Base-by-base conservation (phyloP, 1,140 invertebrate species). In the Neoseiulus cucumeris region DNA sequence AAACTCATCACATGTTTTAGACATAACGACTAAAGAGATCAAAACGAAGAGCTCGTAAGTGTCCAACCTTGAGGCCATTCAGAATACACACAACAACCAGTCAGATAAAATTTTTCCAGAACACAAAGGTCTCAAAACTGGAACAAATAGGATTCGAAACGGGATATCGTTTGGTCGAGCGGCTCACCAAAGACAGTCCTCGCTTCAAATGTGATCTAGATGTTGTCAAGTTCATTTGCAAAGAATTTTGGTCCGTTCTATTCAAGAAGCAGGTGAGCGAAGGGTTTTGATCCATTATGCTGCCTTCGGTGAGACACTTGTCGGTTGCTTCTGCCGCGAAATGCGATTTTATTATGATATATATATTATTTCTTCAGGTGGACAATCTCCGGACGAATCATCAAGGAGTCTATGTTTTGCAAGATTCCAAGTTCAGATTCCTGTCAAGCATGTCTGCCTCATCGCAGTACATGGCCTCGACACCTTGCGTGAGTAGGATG, bases 351-450 rank as follows among this genome's bases (percentile, higher is more conserved):
- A 39, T 39, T 39, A 4, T 39, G 33, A 39, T 9, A 4, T 4
- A 39, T 6, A 39, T 9, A 9, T 6, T 39, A 6, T 9, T 39
- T 39, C 33, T 9, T 9, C 33, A 59, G 78, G 91, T 98, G 66
- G 94, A 98, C 74, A 98, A 97, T 77, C 78, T 98, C n/a, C 78
- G 93, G 70, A 98, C 95, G 17, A 98, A 98, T 78, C 92, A 98
- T 77, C 90, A 96, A 77, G 94, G 94, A 7, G 88, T 96, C 29
- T 98, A 98, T 79, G 91, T 98, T 29, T 79, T 98, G n/a, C 90
- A 95, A 76, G 94, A 98, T 73, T 95, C 95, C 77, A 82, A 83
- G 66, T 98, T 98, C 74, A 80, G 89, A 66, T 89, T 96, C 73
- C 77, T 98, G 0, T 85, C 83, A 42, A 86, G 86, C 72, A 84